A percentile compares a stretch with the other conserved stretches of the same genome.
Evolutionary conservation across 2,113 vertebrate species (phyloP).

Genomic region (Tauraco erythrolophus): DNA sequence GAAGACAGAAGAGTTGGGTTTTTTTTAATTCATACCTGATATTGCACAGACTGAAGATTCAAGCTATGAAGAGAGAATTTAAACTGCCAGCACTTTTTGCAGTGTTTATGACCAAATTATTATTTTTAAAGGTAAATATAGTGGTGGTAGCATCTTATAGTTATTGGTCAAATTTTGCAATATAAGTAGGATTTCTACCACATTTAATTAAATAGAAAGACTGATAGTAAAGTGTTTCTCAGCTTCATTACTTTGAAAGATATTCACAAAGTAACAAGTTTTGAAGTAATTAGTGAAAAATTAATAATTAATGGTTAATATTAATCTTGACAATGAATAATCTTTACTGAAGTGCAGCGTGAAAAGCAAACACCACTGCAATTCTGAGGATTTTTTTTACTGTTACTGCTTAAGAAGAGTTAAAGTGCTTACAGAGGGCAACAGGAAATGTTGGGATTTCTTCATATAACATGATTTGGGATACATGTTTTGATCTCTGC

Average conservation of each 20-base stretch:
- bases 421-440: neutral
- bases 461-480: neutral
- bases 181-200: neutral
- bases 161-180: neutral
- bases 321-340: neutral
- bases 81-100: neutral
- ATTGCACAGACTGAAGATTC: neutral
- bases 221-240: neutral
- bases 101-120: accelerated
- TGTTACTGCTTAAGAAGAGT: neutral
- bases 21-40: neutral
- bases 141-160: neutral
- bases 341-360: neutral
- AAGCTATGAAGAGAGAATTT: neutral
- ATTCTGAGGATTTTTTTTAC: neutral
- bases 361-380: neutral
- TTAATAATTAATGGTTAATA: too few species aligned
- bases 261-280: neutral
- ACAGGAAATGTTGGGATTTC: neutral
- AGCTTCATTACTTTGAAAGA: neutral
- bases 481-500: neutral
- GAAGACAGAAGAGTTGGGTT: neutral
- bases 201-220: neutral
- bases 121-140: neutral
- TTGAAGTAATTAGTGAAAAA: neutral